Evolutionary conservation across 2,888 invertebrate genomes (phyloP).

Genomic region (Coelogynopora nodosa): DNA sequence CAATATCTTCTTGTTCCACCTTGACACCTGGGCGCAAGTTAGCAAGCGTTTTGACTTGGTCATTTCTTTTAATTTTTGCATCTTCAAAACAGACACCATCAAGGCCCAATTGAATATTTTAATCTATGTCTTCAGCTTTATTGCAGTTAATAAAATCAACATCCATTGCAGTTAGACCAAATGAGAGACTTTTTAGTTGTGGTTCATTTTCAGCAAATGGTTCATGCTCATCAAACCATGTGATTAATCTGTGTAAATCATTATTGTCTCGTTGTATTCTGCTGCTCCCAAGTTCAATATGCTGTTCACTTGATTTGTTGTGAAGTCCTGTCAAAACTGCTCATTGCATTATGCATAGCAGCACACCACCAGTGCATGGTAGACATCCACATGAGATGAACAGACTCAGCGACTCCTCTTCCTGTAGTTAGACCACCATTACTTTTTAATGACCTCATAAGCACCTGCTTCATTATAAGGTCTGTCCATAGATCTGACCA

Average conservation of each 20-base stretch:
- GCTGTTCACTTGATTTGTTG: not conserved
- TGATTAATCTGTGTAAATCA: not conserved
- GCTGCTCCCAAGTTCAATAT: not conserved
- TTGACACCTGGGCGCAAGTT: not conserved
- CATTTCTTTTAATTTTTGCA: too few relatives aligned
- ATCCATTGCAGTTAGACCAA: not conserved
- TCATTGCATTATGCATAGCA: slow-evolving; percentile 5
- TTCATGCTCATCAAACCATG: not conserved
- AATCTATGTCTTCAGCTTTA: not conserved
- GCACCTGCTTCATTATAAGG: slow-evolving; percentile 50
- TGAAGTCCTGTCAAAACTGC: not conserved
- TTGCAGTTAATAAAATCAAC: not conserved
- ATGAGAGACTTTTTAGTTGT: not conserved
- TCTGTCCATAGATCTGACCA: slow-evolving; percentile 51
- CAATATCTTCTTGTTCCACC: not conserved
- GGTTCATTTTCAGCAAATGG: not conserved
- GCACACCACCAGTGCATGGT: slow-evolving; percentile 3
- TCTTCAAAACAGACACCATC: not conserved
- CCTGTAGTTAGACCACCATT: slow-evolving; percentile 50
- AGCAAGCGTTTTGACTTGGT: not conserved
- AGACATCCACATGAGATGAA: slow-evolving; percentile 47
- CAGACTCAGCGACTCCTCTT: slow-evolving; percentile 47
- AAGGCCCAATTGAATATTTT: not conserved
- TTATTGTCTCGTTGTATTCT: not conserved
- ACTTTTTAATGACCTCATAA: slow-evolving; percentile 51